Evolutionary conservation across 2,797 vertebrate genomes (phyloP).

Genomic region (Thamnophis elegans): DNA sequence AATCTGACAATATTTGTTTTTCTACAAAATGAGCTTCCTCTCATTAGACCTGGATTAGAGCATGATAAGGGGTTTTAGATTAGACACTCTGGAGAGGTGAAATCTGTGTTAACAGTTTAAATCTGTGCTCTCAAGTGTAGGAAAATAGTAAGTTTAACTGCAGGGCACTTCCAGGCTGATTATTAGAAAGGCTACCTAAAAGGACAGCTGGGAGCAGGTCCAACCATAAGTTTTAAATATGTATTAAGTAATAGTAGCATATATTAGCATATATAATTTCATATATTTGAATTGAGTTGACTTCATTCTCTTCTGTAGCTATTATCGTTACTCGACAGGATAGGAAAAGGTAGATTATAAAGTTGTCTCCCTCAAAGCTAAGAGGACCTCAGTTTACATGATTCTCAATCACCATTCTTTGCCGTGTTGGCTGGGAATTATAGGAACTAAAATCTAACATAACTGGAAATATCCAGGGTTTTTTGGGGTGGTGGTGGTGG

Average conservation of each 20-base stretch:
- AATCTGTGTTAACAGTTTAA: background rate
- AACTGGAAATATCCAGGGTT: background rate
- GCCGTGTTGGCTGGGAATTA: background rate
- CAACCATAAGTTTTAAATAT: background rate
- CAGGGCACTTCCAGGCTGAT: background rate
- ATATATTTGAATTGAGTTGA: background rate
- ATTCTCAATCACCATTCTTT: background rate
- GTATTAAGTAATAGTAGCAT: background rate
- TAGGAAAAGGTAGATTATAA: background rate
- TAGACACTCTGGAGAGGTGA: background rate
- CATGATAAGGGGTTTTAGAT: background rate
- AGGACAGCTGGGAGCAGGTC: background rate
- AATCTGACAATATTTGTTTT: slow-evolving; percentile 22
- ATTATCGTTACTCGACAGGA: background rate
- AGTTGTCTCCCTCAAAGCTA: background rate
- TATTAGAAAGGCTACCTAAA: background rate
- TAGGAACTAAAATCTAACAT: background rate
- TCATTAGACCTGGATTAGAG: background rate
- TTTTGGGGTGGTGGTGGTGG: background rate
- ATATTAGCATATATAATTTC: too few species aligned
- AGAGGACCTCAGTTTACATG: background rate
- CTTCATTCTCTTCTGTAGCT: background rate
- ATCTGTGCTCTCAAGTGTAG: background rate
- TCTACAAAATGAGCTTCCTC: background rate
- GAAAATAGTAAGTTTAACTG: background rate